Evolutionary conservation across 2,113 vertebrate species (phyloP).

Genomic region (Pterocles burchelli): DNA sequence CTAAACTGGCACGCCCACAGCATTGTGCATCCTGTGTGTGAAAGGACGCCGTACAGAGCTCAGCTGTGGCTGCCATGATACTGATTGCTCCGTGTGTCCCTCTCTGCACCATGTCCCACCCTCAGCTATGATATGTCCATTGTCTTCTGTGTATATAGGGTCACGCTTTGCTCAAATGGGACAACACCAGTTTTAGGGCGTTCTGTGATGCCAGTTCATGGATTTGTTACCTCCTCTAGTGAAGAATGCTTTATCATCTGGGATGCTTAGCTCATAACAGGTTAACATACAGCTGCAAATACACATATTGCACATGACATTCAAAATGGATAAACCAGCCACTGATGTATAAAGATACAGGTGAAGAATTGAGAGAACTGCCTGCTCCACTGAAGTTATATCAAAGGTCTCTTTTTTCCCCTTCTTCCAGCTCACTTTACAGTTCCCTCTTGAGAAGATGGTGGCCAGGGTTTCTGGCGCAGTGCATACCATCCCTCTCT

Average conservation of each 20-base stretch:
- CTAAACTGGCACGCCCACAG: not conserved
- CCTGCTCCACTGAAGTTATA: not conserved
- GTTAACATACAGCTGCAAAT: not conserved
- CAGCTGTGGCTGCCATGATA: accelerated
- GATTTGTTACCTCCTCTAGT: not conserved
- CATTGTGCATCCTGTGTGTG: accelerated
- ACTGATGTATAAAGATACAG: not conserved
- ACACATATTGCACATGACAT: accelerated
- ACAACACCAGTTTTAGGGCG: not conserved
- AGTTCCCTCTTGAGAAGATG: not conserved
- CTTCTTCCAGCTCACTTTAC: not conserved
- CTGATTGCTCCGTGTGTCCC: not conserved
- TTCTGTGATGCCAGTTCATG: not conserved
- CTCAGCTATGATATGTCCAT: not conserved
- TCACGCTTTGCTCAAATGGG: not conserved
- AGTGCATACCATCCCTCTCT: not conserved
- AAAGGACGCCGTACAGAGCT: not conserved
- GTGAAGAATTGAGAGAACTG: not conserved
- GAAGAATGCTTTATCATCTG: not conserved
- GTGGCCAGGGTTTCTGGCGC: not conserved
- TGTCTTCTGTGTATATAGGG: not conserved
- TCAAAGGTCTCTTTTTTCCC: not conserved
- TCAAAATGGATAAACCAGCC: not conserved
- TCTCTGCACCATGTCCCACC: not conserved
- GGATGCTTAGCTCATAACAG: accelerated